These are phyloP conservation scores for Rallus limicola DNA, from an alignment of 2,113 vertebrate genomes.

Conservation along the genomic window DNA sequence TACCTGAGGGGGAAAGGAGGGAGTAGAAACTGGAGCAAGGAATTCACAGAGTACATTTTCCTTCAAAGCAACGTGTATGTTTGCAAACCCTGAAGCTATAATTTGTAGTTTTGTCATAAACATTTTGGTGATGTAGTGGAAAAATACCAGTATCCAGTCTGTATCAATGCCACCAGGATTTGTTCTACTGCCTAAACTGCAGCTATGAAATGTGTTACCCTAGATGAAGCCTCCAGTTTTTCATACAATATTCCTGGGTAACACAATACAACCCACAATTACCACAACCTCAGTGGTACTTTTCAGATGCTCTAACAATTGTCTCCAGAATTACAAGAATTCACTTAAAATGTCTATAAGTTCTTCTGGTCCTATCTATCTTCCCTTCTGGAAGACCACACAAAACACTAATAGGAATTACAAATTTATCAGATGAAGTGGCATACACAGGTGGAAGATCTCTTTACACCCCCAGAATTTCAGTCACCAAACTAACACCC, in stretches of 20 bases:
- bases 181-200: neutral
- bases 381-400: neutral
- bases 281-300: neutral
- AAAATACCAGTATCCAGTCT: neutral
- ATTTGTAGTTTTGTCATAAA: neutral
- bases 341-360: neutral
- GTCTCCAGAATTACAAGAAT: neutral
- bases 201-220: neutral
- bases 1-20: neutral
- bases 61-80: neutral
- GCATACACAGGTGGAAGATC: neutral
- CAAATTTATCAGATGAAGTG: neutral
- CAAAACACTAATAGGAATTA: neutral
- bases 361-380: neutral
- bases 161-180: neutral
- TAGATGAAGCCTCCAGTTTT: neutral
- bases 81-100: conserved; percentile 1
- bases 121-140: neutral
- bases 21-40: neutral
- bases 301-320: neutral
- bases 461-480: neutral
- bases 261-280: neutral
- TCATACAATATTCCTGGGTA: neutral
- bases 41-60: neutral
- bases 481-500: neutral